Percentiles rank a stretch among this genome's conserved stretches.
phyloP scores from a whole-genome alignment of 1,140 invertebrate genomes.

The Sinella curviseta region DNA sequence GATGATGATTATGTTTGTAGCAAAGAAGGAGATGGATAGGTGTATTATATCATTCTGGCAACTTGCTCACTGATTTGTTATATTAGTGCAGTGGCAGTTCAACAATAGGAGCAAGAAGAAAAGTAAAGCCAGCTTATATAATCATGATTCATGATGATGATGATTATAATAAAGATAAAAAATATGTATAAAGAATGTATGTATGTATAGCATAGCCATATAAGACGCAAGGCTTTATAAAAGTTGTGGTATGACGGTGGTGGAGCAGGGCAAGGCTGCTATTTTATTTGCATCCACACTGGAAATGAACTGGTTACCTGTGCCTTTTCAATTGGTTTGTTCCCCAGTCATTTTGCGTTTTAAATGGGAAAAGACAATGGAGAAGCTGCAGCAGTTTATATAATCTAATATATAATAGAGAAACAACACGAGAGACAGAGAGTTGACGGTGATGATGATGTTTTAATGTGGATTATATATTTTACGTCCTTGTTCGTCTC shows the following conservation, averaged over 20 bases:
- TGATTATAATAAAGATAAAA: neutral
- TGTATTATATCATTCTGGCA: slow-evolving; percentile 26
- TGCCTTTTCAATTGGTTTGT: too few species aligned
- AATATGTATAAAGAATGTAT: too few species aligned
- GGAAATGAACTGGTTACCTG: too few species aligned
- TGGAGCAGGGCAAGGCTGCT: too few species aligned
- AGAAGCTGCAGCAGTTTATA: too few species aligned
- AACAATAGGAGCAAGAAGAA: neutral
- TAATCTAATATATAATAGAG: neutral
- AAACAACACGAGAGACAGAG: neutral
- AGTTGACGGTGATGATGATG: neutral
- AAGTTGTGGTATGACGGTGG: too few species aligned
- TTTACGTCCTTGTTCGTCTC: neutral
- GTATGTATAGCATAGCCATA: too few species aligned
- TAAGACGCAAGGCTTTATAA: too few species aligned
- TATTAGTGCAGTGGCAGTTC: neutral
- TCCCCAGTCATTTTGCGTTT: too few species aligned
- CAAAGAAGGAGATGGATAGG: neutral
- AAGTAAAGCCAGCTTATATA: neutral
- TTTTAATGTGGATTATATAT: slow-evolving; percentile 11
- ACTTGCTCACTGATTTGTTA: slow-evolving; percentile 16
- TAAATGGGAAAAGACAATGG: neutral
- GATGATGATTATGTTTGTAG: slow-evolving; percentile 14
- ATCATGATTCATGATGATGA: too few species aligned
- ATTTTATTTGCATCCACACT: too few species aligned